A percentile compares a stretch with the other conserved stretches of the same genome.
phyloP scores from a whole-genome alignment of 2,888 invertebrate species.

The Vanessa cardui region DNA sequence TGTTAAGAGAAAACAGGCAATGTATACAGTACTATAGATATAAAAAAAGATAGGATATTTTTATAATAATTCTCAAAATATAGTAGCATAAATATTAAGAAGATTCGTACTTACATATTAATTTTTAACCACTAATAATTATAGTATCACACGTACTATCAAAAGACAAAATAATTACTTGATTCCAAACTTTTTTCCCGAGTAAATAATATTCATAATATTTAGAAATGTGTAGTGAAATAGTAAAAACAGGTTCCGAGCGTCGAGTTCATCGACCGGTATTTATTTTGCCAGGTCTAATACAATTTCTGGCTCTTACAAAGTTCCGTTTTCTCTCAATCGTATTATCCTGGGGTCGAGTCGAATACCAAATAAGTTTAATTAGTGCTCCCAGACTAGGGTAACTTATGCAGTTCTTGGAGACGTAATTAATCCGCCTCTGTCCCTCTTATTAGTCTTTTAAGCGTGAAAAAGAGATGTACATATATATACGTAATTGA shows the following conservation, averaged over 20 bases:
- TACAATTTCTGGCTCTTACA: slow-evolving; percentile 27
- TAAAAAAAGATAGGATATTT: too few species aligned
- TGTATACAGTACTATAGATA: too few species aligned
- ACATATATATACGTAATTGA: slow-evolving; percentile 5
- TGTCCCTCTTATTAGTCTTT: slow-evolving; percentile 6
- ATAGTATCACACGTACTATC: too few species aligned
- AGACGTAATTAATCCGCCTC: slow-evolving; percentile 13
- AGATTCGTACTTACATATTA: too few species aligned
- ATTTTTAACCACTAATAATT: too few species aligned
- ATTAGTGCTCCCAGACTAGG: slow-evolving; percentile 25
- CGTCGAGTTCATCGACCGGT: slow-evolving; percentile 5
- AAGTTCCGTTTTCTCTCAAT: slow-evolving; percentile 31
- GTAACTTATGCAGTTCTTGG: slow-evolving; percentile 16
- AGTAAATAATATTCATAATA: too few species aligned
- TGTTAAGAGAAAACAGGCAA: too few species aligned
- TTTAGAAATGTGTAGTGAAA: neutral
- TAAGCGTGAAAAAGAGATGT: neutral
- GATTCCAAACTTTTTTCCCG: too few species aligned
- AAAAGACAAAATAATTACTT: too few species aligned
- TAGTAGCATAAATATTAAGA: too few species aligned
- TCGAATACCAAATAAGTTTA: slow-evolving; percentile 39
- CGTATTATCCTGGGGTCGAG: slow-evolving; percentile 32
- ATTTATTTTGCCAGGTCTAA: slow-evolving; percentile 24
- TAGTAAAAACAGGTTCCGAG: neutral
- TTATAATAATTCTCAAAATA: too few species aligned